Conservation (phyloP, 2,888 invertebrate genomes). For the Myopa testacea region DNA sequence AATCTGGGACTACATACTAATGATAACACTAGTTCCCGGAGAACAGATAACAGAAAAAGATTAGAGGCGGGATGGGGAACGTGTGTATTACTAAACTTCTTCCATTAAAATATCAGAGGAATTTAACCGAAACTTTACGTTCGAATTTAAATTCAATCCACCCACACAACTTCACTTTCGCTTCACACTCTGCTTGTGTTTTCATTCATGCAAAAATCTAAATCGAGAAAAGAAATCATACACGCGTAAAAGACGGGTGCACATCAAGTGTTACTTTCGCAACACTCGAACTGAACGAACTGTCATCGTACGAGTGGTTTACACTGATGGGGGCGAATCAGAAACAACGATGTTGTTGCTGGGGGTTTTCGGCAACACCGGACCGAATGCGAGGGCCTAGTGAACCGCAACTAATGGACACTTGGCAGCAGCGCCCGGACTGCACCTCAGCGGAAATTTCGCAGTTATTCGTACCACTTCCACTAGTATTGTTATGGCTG, state of each 20-base stretch:
- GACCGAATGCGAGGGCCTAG: conserved; percentile 52
- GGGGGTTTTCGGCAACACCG: not conserved
- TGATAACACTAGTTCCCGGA: no score
- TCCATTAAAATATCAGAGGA: no score
- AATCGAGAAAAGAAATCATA: conserved; percentile 38
- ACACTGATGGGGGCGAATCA: not conserved
- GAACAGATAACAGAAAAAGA: no score
- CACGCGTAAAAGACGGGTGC: not conserved
- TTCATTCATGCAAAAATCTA: conserved; percentile 44
- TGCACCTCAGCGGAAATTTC: conserved; percentile 6
- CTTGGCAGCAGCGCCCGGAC: conserved; percentile 45
- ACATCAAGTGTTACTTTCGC: not conserved
- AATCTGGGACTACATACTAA: no score
- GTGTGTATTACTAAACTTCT: no score
- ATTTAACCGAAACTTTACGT: no score
- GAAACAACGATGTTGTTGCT: not conserved
- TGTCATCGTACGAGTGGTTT: not conserved
- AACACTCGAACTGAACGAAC: not conserved
- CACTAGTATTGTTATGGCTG: conserved; percentile 3
- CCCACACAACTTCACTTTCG: no score
- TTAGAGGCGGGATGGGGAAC: no score
- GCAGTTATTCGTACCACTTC: not conserved
- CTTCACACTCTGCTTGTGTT: conserved; percentile 34
- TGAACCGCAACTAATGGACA: conserved; percentile 63
- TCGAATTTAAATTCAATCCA: no score